phyloP scores from a whole-genome alignment of 2,113 vertebrate genomes.

The Epinephelus cyanopodus region DNA sequence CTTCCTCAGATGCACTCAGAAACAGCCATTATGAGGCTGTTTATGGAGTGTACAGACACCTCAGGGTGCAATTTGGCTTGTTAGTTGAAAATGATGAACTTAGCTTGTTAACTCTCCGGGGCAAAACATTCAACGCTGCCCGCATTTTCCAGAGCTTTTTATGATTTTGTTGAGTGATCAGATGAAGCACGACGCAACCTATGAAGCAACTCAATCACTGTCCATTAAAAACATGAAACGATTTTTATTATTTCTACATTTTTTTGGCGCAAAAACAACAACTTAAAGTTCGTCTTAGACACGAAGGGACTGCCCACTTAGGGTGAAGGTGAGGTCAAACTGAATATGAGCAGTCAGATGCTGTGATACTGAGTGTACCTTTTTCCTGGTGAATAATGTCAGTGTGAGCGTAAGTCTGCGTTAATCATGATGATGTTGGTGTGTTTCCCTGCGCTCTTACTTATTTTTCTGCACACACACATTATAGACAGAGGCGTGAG shows the following conservation, averaged over 20 bases:
- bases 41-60: neutral
- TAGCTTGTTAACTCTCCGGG: neutral
- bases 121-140: too few species aligned
- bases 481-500: slow-evolving; percentile 23
- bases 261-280: too few species aligned
- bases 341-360: neutral
- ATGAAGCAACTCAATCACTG: too few species aligned
- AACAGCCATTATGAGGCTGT: neutral
- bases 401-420: neutral
- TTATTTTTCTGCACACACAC: neutral
- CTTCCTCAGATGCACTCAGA: neutral
- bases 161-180: too few species aligned
- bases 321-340: slow-evolving; percentile 7
- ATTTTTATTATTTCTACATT: too few species aligned
- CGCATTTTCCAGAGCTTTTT: neutral
- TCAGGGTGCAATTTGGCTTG: neutral
- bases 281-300: neutral
- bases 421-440: slow-evolving; percentile 28
- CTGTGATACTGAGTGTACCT: neutral
- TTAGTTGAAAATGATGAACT: neutral
- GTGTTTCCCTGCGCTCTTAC: slow-evolving; percentile 22
- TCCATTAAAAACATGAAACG: too few species aligned
- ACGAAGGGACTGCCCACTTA: neutral
- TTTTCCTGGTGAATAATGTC: slow-evolving; percentile 3
- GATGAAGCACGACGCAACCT: too few species aligned